Evolutionary conservation across 2,888 invertebrate species (phyloP).

Genomic region (Luperina testacea): DNA sequence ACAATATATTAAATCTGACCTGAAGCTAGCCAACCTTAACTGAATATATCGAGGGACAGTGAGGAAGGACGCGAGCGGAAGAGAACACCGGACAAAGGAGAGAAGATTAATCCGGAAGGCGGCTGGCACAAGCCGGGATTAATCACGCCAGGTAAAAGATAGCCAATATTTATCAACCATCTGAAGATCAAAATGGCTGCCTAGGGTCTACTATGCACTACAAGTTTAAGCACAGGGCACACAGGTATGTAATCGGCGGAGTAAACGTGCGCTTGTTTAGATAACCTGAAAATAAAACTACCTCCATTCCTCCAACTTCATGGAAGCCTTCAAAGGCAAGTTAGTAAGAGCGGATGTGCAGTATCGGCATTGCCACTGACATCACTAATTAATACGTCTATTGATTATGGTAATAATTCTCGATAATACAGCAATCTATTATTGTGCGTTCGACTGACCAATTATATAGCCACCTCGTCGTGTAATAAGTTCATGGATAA

Average conservation of each 20-base stretch:
- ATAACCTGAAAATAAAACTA: neutral
- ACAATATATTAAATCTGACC: conserved; percentile 9
- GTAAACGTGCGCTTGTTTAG: neutral
- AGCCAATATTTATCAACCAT: conserved; percentile 54
- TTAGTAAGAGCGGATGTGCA: neutral
- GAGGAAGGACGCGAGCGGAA: conserved; percentile 18
- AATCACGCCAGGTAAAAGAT: conserved; percentile 62
- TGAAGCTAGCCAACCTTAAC: conserved; percentile 1
- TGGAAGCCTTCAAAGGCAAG: neutral
- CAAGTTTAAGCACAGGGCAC: neutral
- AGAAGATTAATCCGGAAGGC: conserved; percentile 52
- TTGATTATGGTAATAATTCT: neutral
- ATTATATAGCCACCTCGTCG: neutral
- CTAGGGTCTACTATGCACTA: neutral
- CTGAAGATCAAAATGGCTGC: conserved; percentile 34
- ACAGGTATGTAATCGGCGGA: neutral
- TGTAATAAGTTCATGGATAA: neutral
- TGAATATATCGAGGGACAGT: conserved; percentile 33
- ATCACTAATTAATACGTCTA: neutral
- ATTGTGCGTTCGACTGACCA: neutral
- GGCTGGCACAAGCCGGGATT: conserved; percentile 60
- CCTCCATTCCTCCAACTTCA: neutral
- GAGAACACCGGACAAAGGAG: conserved; percentile 45
- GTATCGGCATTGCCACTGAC: neutral
- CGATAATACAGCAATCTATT: neutral